These are phyloP conservation scores for Hirtodrosophila alboralis DNA, from an alignment of 2,888 invertebrate species.

Conservation along the genomic window DNA sequence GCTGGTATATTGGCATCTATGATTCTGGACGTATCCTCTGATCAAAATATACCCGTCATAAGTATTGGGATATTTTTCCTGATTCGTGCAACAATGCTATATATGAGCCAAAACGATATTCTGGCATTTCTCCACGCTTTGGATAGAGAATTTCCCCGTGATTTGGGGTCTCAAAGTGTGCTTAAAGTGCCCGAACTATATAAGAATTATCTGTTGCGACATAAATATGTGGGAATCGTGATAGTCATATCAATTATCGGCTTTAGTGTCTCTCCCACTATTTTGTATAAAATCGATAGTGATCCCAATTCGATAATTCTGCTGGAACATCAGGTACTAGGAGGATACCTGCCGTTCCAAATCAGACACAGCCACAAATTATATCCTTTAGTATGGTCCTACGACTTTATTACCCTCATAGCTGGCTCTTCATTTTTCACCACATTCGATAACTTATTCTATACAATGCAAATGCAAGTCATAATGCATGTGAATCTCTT, in stretches of 20 bases:
- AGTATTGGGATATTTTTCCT: slow-evolving; percentile 17
- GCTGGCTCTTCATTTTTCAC: slow-evolving; percentile 25
- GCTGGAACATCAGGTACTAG: slow-evolving; percentile 46
- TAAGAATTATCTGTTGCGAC: neutral
- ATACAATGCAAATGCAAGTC: slow-evolving; percentile 49
- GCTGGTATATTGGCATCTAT: slow-evolving; percentile 13
- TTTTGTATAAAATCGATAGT: slow-evolving; percentile 23
- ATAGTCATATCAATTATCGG: fast-evolving
- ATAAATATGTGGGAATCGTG: neutral
- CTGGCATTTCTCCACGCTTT: slow-evolving; percentile 36
- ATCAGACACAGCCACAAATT: slow-evolving; percentile 36
- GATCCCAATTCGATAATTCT: slow-evolving; percentile 21
- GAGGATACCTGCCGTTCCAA: slow-evolving; percentile 50
- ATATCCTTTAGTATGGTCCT: slow-evolving; percentile 31
- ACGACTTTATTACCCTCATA: slow-evolving; percentile 20
- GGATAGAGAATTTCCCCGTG: slow-evolving; percentile 48
- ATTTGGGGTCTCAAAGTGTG: slow-evolving; percentile 31
- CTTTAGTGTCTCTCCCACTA: slow-evolving; percentile 16
- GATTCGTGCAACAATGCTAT: slow-evolving; percentile 45
- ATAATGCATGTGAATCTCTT: slow-evolving; percentile 54
- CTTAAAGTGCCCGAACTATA: slow-evolving; percentile 16
- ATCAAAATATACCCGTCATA: slow-evolving; percentile 21
- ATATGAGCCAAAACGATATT: slow-evolving; percentile 40
- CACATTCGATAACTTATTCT: slow-evolving; percentile 50
- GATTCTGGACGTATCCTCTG: neutral